Base-by-base conservation (phyloP, 2,888 invertebrate genomes). In the Tenthredo livida region DNA sequence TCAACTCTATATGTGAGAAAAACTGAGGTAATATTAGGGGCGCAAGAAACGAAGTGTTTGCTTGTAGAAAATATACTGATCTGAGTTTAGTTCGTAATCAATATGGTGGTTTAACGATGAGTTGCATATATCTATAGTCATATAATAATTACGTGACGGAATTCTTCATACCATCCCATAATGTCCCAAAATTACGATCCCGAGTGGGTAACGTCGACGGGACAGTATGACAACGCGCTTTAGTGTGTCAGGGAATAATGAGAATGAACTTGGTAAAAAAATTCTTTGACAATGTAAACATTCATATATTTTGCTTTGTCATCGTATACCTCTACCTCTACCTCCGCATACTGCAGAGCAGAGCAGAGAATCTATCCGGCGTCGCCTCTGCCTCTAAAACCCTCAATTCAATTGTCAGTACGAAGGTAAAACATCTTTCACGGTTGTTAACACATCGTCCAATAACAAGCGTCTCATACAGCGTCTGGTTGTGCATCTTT, bases 211-310 rank as follows among this genome's bases (percentile, higher is more conserved):
- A 29, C 25, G 29, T 10, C 33, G 47, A 43, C 29, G 29, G 29
- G 72, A 43, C 72, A 72, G 77, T 77, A 77, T 77, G 77, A 77
- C 77, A n/a, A 54, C 50, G 77, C 77, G 77, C 9, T 77, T 77
- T 77, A 12, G 17, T 77, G 9, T 77, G n/a, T 77, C n/a, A 25
- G 25, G 75, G 25, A 75, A 43, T 75, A 75, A 43, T 75, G 25
- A 47, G 75, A 47, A 47, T 75, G 47, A 70, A 70, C 33, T 25
- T 12, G 15, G 29, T 75, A 75, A 50, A 75, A 75, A 37, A 50
- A 70, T 33, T 37, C 70, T 70, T 70, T 70, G 70, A 73, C 43
- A 73, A 43, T 73, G 72, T 73, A 73, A 73, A 73, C 72, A 73
- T 73, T 43, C 72, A 43, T 43, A 17, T 9, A 43, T 73, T 73